Evolutionary conservation across 2,113 vertebrate genomes (phyloP).

Genomic region (Vidua macroura): DNA sequence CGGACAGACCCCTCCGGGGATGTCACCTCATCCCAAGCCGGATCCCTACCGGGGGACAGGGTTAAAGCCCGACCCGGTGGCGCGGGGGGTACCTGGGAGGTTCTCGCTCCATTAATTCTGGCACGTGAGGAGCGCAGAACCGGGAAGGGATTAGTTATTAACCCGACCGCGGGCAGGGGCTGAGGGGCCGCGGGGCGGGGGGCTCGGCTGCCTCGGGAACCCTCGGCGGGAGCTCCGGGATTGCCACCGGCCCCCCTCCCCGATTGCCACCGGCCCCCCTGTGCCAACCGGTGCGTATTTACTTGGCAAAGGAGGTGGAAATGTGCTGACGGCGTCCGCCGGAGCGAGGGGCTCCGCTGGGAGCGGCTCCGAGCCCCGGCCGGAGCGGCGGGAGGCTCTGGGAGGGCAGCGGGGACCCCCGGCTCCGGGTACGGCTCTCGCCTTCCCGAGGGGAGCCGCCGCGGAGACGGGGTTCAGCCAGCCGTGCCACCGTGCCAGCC

Average conservation of each 20-base stretch:
- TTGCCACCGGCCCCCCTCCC: not conserved
- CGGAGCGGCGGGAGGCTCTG: not conserved
- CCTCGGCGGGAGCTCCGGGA: not conserved
- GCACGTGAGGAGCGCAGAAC: not conserved
- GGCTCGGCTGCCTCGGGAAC: not conserved
- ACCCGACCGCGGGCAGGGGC: not conserved
- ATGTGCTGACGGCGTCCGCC: constrained; percentile 39
- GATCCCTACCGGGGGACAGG: not conserved
- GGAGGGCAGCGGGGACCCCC: not conserved
- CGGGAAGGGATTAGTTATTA: constrained; percentile 53
- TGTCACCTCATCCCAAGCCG: not conserved
- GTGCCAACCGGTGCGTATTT: not conserved
- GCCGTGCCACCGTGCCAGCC: not conserved
- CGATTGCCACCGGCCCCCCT: not conserved
- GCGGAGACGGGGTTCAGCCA: not conserved
- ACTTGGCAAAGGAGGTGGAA: constrained; percentile 52
- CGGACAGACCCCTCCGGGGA: not conserved
- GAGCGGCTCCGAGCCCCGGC: not conserved
- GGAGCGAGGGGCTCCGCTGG: constrained; percentile 13
- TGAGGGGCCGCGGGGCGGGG: not conserved
- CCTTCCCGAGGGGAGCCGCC: not conserved
- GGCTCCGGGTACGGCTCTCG: not conserved
- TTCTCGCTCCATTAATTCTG: constrained; percentile 61
- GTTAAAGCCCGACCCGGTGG: not conserved
- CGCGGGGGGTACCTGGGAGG: constrained; percentile 13